Base-by-base conservation (phyloP, 1,140 invertebrate genomes). In the Palaemon carinicauda region DNA sequence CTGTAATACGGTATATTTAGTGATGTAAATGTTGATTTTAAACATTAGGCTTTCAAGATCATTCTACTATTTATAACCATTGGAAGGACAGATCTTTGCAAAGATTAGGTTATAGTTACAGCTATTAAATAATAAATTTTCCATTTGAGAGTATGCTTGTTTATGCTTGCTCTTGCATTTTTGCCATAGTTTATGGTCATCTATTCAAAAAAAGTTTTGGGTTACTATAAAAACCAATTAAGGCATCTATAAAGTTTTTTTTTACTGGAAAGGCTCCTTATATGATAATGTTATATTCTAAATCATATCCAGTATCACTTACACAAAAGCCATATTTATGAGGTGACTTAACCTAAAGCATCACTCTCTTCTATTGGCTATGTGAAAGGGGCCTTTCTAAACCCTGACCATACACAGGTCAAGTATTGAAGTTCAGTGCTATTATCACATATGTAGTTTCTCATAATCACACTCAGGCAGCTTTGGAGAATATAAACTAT, bases 11-110 rank as follows among this genome's bases (percentile, higher is more conserved):
- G 80, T 82, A 15, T 52, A 53, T 50, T n/a, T 74, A 74, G 52
- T 52, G 41, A 56, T 19, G 21, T 54, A 50, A 27, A 24, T 31
- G 73, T 50, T 73, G 50, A 24, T 33, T 51, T 27, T 82, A 73
- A 33, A 81, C 74, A 65, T 74, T 74, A 82, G 53, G 50, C n/a
- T 52, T 24, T 82, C 74, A 74, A 69, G 80, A 65, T 82, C 65
- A 82, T 53, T 74, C 69, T 74, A 73, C 50, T 52, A 24, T 24
- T 74, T 82, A 82, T 82, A 82, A 82, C 65, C 80, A 74, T 82
- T 74, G 80, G 80, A 82, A 82, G 74, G 80, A 82, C 80, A 82
- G 80, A 82, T 82, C 80, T 82, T 69, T 73, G 80, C 54, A 50
- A 79, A 79, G 80, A 82, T 69, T 82, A 82, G 12, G 12, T 41